Percentiles rank a stretch among this genome's conserved stretches.
Evolutionary conservation across 2,797 vertebrate species (phyloP).

Genomic region (Bryconaethiops microstoma): DNA sequence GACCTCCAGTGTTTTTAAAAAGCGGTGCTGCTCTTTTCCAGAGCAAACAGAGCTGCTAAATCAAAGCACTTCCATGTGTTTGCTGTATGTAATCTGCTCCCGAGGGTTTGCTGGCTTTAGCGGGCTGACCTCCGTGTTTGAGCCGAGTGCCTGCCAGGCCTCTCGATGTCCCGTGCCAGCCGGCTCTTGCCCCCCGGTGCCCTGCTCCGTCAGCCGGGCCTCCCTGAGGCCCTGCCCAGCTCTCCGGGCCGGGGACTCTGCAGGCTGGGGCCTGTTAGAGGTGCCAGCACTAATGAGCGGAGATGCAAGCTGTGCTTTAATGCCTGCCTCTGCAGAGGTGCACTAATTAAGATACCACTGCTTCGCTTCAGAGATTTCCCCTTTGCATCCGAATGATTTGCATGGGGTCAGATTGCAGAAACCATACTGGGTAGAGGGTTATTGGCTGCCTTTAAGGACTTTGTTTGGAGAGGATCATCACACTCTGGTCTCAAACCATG

Average conservation of each 20-base stretch:
- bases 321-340: conserved; percentile 65
- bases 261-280: conserved; percentile 60
- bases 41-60: conserved; percentile 59
- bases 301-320: conserved; percentile 55
- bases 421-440: neutral
- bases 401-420: conserved; percentile 66
- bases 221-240: conserved; percentile 43
- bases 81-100: conserved; percentile 51
- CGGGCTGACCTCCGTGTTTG: conserved; percentile 51
- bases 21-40: conserved; percentile 54
- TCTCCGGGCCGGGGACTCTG: conserved; percentile 29
- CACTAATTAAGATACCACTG: conserved; percentile 72
- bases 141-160: conserved; percentile 53
- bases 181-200: conserved; percentile 21
- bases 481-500: neutral
- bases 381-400: conserved; percentile 75
- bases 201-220: conserved; percentile 26
- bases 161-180: conserved; percentile 45
- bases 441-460: neutral
- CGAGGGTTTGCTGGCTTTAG: conserved; percentile 56
- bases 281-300: conserved; percentile 49
- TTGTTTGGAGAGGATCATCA: neutral
- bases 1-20: conserved; percentile 5
- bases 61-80: conserved; percentile 60
- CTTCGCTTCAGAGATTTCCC: conserved; percentile 63